These are phyloP conservation scores for Exaiptasia diaphana DNA, from an alignment of 64 coral and sea anemone genomes.

Conservation along the genomic window DNA sequence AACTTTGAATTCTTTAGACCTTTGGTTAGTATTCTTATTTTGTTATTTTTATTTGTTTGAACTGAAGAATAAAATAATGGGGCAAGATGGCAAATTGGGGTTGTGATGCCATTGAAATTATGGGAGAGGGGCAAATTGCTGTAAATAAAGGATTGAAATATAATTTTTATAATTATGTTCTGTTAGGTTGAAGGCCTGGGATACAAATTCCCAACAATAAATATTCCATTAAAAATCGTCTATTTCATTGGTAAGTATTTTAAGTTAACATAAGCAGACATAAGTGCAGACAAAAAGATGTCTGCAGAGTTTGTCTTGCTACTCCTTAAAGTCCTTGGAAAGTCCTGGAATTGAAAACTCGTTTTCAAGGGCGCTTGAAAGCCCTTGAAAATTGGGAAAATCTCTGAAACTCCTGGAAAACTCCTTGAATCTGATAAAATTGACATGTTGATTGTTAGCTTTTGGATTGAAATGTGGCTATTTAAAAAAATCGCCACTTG, in stretches of 20 bases:
- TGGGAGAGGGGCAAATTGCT: not conserved
- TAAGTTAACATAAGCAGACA: too few species aligned
- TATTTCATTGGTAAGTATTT: constrained; percentile 72
- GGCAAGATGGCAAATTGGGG: not conserved
- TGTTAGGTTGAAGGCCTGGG: constrained; percentile 78
- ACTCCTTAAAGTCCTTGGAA: too few species aligned
- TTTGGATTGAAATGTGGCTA: too few species aligned
- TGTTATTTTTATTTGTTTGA: not conserved
- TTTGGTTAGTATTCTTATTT: constrained; percentile 52
- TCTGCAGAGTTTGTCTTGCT: too few species aligned
- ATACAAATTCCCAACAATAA: constrained; percentile 52
- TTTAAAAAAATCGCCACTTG: too few species aligned
- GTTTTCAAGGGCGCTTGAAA: too few species aligned
- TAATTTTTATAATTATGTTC: not conserved
- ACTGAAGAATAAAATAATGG: not conserved
- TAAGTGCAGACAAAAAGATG: too few species aligned
- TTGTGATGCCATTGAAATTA: not conserved
- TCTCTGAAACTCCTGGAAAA: too few species aligned
- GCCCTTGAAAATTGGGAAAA: too few species aligned
- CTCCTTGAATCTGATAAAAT: too few species aligned
- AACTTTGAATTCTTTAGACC: constrained; percentile 92
- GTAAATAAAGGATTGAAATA: not conserved
- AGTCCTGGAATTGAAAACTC: too few species aligned
- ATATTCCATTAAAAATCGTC: constrained; percentile 53
- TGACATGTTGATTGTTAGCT: too few species aligned